Evolutionary conservation across 1,140 invertebrate species (phyloP).

Genomic region (Wasmannia auropunctata): DNA sequence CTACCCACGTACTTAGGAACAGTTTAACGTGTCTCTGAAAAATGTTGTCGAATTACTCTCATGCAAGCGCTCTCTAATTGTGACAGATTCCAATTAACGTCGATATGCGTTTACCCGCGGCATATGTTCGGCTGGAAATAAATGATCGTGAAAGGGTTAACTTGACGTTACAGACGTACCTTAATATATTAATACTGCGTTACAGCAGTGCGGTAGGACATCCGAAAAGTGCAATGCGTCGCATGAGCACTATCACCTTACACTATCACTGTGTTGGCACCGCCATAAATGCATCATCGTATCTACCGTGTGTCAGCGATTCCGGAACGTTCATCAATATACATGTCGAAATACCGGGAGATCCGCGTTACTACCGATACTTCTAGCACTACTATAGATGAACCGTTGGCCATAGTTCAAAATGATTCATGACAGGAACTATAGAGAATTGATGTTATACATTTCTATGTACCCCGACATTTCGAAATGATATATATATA

Average conservation of each 20-base stretch:
- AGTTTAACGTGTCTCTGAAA: not conserved
- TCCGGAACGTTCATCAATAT: not conserved
- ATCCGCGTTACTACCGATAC: not conserved
- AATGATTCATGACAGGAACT: conserved; percentile 11
- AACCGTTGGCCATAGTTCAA: conserved; percentile 9
- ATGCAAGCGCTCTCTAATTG: too few species aligned
- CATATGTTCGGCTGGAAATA: not conserved
- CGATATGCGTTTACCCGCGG: too few species aligned
- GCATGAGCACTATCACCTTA: conserved; percentile 46
- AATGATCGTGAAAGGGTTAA: conserved; percentile 10
- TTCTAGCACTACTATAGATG: not conserved
- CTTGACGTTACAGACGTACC: conserved; percentile 38
- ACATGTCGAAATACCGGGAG: not conserved
- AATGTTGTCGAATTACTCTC: not conserved
- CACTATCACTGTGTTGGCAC: conserved; percentile 40
- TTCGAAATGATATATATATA: conserved; percentile 8
- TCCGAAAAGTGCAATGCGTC: conserved; percentile 37
- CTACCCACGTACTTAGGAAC: not conserved
- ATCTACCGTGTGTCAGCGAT: not conserved
- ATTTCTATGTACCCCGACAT: conserved; percentile 4
- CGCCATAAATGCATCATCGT: conserved; percentile 28
- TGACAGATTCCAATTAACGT: not conserved
- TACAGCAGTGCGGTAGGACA: conserved; percentile 18
- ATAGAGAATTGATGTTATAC: conserved; percentile 30
- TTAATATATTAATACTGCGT: conserved; percentile 19